A percentile compares a stretch with the other conserved stretches of the same genome.
These are phyloP conservation scores for Crypturellus tataupa DNA, from an alignment of 2,797 vertebrate species.

Conservation along the genomic window DNA sequence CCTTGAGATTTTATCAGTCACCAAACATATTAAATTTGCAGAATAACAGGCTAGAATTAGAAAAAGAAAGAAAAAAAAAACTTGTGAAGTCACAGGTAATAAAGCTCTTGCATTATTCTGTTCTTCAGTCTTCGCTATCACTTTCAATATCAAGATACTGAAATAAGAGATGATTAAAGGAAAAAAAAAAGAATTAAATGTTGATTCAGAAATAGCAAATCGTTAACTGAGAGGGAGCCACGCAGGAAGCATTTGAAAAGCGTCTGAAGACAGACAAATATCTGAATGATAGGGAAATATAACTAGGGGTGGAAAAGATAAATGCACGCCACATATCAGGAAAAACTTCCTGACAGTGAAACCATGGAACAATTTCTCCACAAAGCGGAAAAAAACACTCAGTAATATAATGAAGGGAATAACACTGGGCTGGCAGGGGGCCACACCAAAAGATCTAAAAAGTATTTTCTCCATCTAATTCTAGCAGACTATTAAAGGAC, in stretches of 20 bases:
- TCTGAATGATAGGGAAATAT: neutral
- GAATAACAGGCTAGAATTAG: neutral
- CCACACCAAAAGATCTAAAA: slow-evolving; percentile 56
- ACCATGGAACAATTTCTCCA: slow-evolving; percentile 44
- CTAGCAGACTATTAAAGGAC: slow-evolving; percentile 55
- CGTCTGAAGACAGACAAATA: neutral
- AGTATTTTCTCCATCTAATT: slow-evolving; percentile 64
- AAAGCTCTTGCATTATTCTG: neutral
- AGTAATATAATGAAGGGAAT: slow-evolving; percentile 58
- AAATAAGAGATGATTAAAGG: neutral
- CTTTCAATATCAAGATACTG: neutral
- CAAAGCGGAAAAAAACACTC: slow-evolving; percentile 52
- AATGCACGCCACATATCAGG: neutral
- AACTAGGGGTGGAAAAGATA: neutral
- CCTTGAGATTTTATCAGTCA: neutral
- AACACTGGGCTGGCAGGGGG: slow-evolving; percentile 33
- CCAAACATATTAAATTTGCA: slow-evolving; percentile 20
- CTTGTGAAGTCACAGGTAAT: neutral
- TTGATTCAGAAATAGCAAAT: neutral
- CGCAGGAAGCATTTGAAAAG: neutral
- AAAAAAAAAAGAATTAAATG: neutral
- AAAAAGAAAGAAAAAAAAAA: neutral
- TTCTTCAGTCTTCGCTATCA: neutral
- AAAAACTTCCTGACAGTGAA: slow-evolving; percentile 44
- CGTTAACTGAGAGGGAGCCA: neutral